phyloP scores from a whole-genome alignment of 2,113 vertebrate genomes.

The Paralichthys olivaceus region DNA sequence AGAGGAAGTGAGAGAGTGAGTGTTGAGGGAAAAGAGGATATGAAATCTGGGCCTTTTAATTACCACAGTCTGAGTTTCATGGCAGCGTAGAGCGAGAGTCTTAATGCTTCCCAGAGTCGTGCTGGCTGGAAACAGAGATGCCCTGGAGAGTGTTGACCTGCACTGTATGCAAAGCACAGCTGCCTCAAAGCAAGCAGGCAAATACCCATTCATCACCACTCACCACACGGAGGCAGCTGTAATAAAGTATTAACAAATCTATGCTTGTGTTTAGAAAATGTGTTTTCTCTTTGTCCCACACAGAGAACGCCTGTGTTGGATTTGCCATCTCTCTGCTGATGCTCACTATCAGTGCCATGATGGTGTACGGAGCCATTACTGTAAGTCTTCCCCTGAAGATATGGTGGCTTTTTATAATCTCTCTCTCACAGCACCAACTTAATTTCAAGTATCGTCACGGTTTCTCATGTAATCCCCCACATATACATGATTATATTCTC shows the following conservation, averaged over 20 bases:
- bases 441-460: conserved; percentile 1
- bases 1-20: conserved; percentile 35
- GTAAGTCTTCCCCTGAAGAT: conserved; percentile 82
- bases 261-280: not conserved
- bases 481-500: not conserved
- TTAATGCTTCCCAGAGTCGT: conserved; percentile 58
- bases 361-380: conserved; percentile 97
- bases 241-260: not conserved
- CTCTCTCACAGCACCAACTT: not conserved
- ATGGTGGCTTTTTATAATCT: not conserved
- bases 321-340: conserved; percentile 97
- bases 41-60: conserved; percentile 67
- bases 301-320: conserved; percentile 96
- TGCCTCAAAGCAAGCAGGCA: conserved; percentile 22
- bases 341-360: conserved; percentile 99
- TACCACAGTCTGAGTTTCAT: conserved; percentile 50
- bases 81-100: conserved; percentile 23
- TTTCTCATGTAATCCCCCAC: conserved; percentile 35
- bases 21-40: conserved; percentile 46
- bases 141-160: conserved; percentile 36
- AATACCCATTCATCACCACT: not conserved
- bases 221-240: not conserved
- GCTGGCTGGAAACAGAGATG: conserved; percentile 19
- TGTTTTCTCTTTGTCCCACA: conserved; percentile 42
- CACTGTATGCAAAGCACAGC: conserved; percentile 33